phyloP scores from a whole-genome alignment of 2,888 invertebrate genomes.

The Amblyjoppa fuscipennis region DNA sequence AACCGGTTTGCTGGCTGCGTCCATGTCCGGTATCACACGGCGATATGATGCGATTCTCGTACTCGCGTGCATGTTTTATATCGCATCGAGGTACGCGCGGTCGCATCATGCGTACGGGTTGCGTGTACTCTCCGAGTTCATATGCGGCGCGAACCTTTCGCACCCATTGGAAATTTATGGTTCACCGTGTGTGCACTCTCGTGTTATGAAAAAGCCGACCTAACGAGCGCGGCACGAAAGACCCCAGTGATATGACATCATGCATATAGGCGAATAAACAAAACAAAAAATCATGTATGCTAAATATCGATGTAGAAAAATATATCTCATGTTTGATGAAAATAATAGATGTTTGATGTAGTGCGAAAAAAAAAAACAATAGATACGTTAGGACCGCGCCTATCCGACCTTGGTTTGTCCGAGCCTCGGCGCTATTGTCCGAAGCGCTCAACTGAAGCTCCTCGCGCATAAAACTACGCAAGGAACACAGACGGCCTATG shows the following conservation, averaged over 20 bases:
- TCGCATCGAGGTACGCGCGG: neutral
- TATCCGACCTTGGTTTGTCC: too few relatives aligned
- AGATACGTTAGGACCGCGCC: too few relatives aligned
- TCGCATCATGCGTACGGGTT: constrained; percentile 28
- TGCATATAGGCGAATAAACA: neutral
- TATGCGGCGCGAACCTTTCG: constrained; percentile 15
- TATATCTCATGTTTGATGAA: neutral
- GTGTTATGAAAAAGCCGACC: neutral
- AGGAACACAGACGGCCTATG: too few relatives aligned
- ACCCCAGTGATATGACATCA: neutral
- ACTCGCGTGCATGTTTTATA: neutral
- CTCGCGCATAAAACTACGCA: too few relatives aligned
- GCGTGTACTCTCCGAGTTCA: constrained; percentile 7
- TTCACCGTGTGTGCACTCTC: neutral
- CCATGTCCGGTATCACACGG: constrained; percentile 41
- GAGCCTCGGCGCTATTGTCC: too few relatives aligned
- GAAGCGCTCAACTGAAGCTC: too few relatives aligned
- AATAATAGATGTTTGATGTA: neutral
- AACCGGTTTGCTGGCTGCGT: constrained; percentile 41
- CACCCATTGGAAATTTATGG: constrained; percentile 27
- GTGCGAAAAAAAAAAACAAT: neutral
- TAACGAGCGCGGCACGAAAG: neutral
- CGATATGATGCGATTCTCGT: neutral
- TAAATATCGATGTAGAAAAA: neutral
- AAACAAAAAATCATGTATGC: neutral